A percentile compares a stretch with the other conserved stretches of the same genome.
Evolutionary conservation across 2,797 vertebrate species (phyloP).

Genomic region (Rhinella marina): DNA sequence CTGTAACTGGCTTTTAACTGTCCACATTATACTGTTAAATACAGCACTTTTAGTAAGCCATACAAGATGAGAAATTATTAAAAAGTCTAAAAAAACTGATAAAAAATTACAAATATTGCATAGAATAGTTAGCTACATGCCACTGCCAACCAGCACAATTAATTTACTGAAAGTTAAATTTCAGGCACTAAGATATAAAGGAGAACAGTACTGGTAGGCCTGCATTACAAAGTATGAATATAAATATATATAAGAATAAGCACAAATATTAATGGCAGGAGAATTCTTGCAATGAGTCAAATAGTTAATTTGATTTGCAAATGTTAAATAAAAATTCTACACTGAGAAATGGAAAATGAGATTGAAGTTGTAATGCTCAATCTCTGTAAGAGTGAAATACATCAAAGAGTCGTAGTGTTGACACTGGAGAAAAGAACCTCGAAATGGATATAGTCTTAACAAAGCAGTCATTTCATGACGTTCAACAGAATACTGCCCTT

Average conservation of each 20-base stretch:
- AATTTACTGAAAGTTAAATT: not conserved
- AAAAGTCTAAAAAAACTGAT: not conserved
- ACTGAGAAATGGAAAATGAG: constrained; percentile 15
- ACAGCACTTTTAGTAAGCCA: not conserved
- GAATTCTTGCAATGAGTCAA: constrained; percentile 12
- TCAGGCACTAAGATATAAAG: not conserved
- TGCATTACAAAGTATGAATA: not conserved
- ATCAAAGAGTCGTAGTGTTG: not conserved
- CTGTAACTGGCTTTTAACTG: constrained; percentile 15
- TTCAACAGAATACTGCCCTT: not conserved
- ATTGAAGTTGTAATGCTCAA: constrained; percentile 21
- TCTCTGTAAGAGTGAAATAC: constrained; percentile 21
- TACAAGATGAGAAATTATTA: not conserved
- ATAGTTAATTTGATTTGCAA: constrained; percentile 28
- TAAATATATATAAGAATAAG: not conserved
- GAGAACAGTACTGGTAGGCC: not conserved
- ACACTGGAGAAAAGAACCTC: not conserved
- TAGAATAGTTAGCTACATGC: not conserved
- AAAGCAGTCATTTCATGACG: not conserved
- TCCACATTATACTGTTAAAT: not conserved
- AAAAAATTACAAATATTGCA: not conserved
- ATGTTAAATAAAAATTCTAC: constrained; percentile 6
- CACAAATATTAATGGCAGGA: not conserved
- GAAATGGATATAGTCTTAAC: not conserved
- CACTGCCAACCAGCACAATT: not conserved